Evolutionary conservation across 2,113 vertebrate genomes (phyloP).

Genomic region (Cyprinodon tularosa): DNA sequence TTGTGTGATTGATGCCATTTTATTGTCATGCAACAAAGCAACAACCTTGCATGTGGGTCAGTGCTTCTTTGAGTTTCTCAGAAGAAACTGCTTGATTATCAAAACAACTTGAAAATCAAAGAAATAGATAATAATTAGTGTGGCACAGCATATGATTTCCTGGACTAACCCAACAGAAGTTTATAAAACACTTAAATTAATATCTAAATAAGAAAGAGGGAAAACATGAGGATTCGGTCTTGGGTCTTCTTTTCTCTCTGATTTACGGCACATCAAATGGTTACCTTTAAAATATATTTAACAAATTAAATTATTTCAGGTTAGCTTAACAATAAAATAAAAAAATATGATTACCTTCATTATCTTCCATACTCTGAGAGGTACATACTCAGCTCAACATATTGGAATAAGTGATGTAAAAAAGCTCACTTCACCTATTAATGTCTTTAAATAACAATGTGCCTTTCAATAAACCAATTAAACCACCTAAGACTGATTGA

Average conservation of each 20-base stretch:
- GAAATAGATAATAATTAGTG: constrained; percentile 59
- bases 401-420: background rate
- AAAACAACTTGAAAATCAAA: constrained; percentile 42
- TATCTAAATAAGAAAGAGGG: constrained; percentile 16
- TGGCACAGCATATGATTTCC: constrained; percentile 40
- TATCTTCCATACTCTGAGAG: background rate
- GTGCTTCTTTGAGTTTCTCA: constrained; percentile 27
- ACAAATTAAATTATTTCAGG: background rate
- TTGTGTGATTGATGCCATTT: constrained; percentile 25
- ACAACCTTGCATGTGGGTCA: constrained; percentile 50
- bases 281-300: background rate
- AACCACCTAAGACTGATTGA: no score
- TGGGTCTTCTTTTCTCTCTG: background rate
- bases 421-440: background rate
- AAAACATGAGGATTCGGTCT: constrained; percentile 5
- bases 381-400: background rate
- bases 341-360: background rate
- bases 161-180: constrained; percentile 6
- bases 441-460: no score
- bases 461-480: no score
- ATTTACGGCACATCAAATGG: background rate
- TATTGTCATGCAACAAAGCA: constrained; percentile 33
- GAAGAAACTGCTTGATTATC: constrained; percentile 16
- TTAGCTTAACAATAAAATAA: background rate
- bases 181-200: constrained; percentile 9